Conservation (phyloP, 1,140 invertebrate species). For the Battus philenor region DNA sequence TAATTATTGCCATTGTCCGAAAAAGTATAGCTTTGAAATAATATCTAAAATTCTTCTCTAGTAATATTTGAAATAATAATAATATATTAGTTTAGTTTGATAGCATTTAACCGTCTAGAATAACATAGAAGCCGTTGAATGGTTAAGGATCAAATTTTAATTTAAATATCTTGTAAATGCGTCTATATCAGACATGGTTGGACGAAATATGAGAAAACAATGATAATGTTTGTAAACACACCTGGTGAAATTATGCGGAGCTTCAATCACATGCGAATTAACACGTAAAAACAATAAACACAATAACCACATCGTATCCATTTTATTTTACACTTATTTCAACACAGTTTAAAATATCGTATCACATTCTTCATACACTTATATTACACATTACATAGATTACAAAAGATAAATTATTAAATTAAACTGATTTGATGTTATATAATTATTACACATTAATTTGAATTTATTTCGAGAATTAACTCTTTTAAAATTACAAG, state of each 20-base stretch:
- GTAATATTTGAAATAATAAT: background rate
- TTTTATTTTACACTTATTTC: background rate
- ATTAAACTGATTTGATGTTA: background rate
- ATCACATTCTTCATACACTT: background rate
- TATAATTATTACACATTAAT: background rate
- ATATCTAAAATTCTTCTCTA: too few species aligned
- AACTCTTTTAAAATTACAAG: background rate
- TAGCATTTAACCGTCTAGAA: too few species aligned
- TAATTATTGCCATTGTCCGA: too few species aligned
- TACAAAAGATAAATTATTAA: background rate
- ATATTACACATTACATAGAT: background rate
- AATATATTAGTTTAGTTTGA: too few species aligned
- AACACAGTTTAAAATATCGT: background rate
- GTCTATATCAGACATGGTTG: background rate
- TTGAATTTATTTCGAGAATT: background rate
- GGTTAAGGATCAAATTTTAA: background rate
- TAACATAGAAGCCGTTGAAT: too few species aligned
- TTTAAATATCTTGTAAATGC: background rate
- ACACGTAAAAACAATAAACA: constrained; percentile 5
- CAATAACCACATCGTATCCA: constrained; percentile 2
- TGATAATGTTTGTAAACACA: constrained; percentile 4
- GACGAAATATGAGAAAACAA: background rate
- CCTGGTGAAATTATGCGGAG: constrained; percentile 4
- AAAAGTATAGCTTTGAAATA: too few species aligned
- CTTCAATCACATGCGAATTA: constrained; percentile 1